Evolutionary conservation across 2,888 invertebrate species (phyloP).

Genomic region (Coelopa pilipes): DNA sequence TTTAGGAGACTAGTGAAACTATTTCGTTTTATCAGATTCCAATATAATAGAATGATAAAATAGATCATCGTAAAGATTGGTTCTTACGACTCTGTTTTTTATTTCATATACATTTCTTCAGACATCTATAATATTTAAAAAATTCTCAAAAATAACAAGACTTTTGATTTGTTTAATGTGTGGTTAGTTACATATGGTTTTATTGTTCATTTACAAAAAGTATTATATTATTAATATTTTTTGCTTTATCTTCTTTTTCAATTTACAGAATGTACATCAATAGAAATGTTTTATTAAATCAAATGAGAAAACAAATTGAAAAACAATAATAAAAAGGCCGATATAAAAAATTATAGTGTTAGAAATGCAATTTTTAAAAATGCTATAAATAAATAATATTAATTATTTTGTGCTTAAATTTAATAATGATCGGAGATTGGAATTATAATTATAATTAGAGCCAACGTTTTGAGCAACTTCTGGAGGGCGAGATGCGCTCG

Average conservation of each 20-base stretch:
- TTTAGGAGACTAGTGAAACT: no score
- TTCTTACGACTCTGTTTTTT: no score
- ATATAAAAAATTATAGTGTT: not conserved
- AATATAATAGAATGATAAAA: no score
- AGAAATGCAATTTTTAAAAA: slow-evolving; percentile 13
- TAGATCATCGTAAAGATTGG: no score
- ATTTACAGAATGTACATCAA: slow-evolving; percentile 33
- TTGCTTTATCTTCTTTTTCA: slow-evolving; percentile 12
- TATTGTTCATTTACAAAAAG: slow-evolving; percentile 7
- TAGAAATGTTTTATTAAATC: not conserved
- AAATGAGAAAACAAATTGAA: not conserved
- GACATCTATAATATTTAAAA: no score
- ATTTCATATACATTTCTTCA: no score
- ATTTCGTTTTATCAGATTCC: no score
- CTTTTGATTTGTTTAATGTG: slow-evolving; percentile 1
- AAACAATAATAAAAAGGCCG: not conserved
- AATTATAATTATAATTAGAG: not conserved
- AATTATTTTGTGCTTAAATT: slow-evolving; percentile 27
- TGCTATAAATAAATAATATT: not conserved
- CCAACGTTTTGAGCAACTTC: slow-evolving; percentile 31
- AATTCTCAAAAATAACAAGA: not conserved
- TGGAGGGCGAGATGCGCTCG: not conserved
- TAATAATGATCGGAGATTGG: slow-evolving; percentile 8
- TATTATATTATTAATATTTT: not conserved
- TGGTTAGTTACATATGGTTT: not conserved